Percentiles rank a stretch among this genome's conserved stretches.
Evolutionary conservation across 2,797 vertebrate species (phyloP).

Genomic region (Leptoclinus maculatus): DNA sequence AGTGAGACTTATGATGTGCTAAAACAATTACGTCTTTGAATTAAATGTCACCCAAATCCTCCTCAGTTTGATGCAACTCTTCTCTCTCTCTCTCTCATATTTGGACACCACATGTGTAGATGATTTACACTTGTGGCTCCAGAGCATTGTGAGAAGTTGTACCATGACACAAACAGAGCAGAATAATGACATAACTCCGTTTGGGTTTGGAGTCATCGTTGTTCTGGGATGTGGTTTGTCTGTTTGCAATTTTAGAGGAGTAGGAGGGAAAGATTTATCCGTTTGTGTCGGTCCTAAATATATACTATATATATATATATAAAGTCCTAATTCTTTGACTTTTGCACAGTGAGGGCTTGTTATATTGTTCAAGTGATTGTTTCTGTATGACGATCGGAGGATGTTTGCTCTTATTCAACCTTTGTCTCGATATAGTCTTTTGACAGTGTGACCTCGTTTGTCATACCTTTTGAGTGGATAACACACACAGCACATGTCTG

Average conservation of each 20-base stretch:
- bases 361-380: background rate
- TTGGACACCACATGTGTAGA: background rate
- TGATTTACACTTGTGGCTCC: background rate
- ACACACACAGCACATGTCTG: background rate
- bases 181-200: background rate
- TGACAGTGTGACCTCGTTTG: background rate
- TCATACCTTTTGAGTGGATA: background rate
- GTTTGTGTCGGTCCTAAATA: background rate
- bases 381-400: too few species aligned
- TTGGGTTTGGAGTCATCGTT: background rate
- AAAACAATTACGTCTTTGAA: background rate
- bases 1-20: background rate
- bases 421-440: background rate
- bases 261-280: background rate
- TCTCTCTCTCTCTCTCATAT: background rate
- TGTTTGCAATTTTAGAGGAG: constrained; percentile 19
- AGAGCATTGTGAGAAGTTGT: constrained; percentile 1
- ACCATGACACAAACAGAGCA: background rate
- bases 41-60: background rate
- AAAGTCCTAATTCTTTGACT: background rate
- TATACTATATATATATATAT: background rate
- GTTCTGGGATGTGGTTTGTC: constrained; percentile 18
- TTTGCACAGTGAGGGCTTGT: background rate
- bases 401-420: background rate
- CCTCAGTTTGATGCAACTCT: background rate